Conservation (phyloP, 2,888 invertebrate species). For the Polylopha cassiicola region DNA sequence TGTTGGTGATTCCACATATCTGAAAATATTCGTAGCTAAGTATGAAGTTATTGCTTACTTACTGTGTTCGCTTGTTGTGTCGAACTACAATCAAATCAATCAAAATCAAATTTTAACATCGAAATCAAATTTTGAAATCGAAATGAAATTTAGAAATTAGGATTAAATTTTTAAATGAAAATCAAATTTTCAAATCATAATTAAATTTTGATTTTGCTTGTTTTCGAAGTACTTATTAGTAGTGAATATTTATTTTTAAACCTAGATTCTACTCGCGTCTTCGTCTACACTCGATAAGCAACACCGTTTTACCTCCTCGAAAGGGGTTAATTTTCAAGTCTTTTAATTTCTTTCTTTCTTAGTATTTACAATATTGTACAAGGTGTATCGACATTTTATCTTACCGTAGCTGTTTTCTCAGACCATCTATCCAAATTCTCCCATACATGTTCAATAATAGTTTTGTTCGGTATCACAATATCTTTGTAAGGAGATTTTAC, state of each 20-base stretch:
- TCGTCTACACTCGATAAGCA: too few species aligned
- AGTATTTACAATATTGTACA: too few species aligned
- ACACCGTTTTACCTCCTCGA: too few species aligned
- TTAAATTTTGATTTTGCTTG: too few species aligned
- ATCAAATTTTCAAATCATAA: too few species aligned
- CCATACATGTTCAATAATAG: conserved; percentile 80
- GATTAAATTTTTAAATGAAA: too few species aligned
- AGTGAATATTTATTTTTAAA: too few species aligned
- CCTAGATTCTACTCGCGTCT: too few species aligned
- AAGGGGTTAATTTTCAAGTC: too few species aligned
- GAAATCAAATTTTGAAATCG: not conserved
- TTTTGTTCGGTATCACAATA: conserved; percentile 65
- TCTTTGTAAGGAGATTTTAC: conserved; percentile 70
- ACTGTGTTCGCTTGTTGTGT: not conserved
- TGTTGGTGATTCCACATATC: conserved; percentile 82
- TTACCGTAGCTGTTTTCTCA: conserved; percentile 80
- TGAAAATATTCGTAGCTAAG: conserved; percentile 40
- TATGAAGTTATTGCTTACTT: not conserved
- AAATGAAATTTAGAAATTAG: not conserved
- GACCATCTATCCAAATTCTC: conserved; percentile 78
- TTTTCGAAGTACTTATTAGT: too few species aligned
- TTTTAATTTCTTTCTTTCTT: not conserved
- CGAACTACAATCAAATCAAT: not conserved
- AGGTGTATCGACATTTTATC: conserved; percentile 25
- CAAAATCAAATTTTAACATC: not conserved